phyloP scores from a whole-genome alignment of 2,113 vertebrate species.

The Bombycilla garrulus region DNA sequence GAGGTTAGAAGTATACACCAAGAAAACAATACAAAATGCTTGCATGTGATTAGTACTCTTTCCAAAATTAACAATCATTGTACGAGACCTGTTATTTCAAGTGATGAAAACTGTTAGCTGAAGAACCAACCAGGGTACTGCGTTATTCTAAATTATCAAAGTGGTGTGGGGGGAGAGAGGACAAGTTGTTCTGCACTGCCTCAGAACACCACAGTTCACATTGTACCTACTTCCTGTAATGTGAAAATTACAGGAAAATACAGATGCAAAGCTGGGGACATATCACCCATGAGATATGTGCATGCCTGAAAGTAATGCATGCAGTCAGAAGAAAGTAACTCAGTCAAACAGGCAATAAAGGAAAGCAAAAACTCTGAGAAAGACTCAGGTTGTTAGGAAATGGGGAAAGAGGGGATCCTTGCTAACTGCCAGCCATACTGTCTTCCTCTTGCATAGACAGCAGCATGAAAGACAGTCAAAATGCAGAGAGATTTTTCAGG shows the following conservation, averaged over 20 bases:
- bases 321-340: background rate
- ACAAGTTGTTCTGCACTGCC: background rate
- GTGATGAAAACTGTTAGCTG: background rate
- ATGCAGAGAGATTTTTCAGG: background rate
- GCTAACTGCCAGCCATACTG: background rate
- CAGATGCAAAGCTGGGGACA: background rate
- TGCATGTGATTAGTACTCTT: background rate
- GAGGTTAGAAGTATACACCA: background rate
- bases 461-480: background rate
- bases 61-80: background rate
- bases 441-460: background rate
- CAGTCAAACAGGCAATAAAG: background rate
- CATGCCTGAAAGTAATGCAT: background rate
- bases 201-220: background rate
- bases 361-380: background rate
- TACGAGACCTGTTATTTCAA: background rate
- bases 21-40: background rate
- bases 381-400: background rate
- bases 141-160: background rate
- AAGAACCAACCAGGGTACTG: background rate
- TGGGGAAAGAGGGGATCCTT: background rate
- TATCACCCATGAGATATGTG: background rate
- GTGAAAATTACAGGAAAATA: background rate
- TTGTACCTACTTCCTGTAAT: fast-evolving
- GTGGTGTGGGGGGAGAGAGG: fast-evolving